Percentiles rank a stretch among this genome's conserved stretches.
These are phyloP conservation scores for Meloe dianella DNA, from an alignment of 2,888 invertebrate genomes.

Conservation along the genomic window DNA sequence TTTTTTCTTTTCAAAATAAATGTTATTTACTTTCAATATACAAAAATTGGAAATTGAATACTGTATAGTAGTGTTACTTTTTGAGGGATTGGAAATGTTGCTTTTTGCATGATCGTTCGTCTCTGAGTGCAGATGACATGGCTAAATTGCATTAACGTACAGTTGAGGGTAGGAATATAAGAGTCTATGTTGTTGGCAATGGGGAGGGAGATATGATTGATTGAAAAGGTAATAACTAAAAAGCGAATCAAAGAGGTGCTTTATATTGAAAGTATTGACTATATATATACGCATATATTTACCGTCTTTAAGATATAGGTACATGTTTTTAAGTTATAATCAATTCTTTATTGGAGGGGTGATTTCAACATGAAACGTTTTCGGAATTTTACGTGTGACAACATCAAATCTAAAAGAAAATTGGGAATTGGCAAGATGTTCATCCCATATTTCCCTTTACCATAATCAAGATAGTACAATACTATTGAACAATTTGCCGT, in stretches of 20 bases:
- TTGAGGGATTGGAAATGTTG: conserved; percentile 2
- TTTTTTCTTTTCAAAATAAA: background rate
- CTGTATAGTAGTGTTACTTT: background rate
- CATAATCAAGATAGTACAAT: conserved; percentile 37
- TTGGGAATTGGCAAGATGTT: conserved; percentile 36
- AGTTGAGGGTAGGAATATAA: conserved; percentile 11
- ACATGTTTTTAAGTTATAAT: conserved; percentile 35
- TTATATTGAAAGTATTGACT: conserved; percentile 24
- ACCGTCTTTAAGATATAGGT: conserved; percentile 16
- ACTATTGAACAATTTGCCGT: conserved; percentile 32
- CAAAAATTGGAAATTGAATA: background rate
- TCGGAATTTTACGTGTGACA: conserved; percentile 42
- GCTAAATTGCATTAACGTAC: conserved; percentile 23
- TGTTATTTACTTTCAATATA: conserved; percentile 9
- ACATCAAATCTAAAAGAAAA: conserved; percentile 40
- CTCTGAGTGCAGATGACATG: conserved; percentile 26
- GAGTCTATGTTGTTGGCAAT: conserved; percentile 32
- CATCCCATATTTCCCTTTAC: conserved; percentile 15
- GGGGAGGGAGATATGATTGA: conserved; percentile 23
- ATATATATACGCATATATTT: background rate
- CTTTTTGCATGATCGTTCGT: conserved; percentile 10
- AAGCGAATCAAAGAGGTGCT: conserved; percentile 31
- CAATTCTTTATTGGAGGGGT: conserved; percentile 32
- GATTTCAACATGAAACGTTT: conserved; percentile 31
- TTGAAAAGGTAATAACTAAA: conserved; percentile 35